Evolutionary conservation across 2,113 vertebrate genomes (phyloP).

Genomic region (Megaceryle maxima): DNA sequence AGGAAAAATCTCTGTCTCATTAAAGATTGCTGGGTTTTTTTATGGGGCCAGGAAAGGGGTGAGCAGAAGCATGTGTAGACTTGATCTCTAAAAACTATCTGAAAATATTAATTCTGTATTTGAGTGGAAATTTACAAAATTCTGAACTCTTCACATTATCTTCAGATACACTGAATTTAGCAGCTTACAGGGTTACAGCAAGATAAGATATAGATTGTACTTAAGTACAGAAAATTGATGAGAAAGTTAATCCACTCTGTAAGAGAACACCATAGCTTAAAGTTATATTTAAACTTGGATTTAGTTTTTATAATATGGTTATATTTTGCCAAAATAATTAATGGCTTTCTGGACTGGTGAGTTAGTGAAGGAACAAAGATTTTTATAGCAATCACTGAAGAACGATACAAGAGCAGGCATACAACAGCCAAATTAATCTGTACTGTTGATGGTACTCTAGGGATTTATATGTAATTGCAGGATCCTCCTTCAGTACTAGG

Average conservation of each 20-base stretch:
- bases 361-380: conserved; percentile 1
- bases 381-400: not conserved
- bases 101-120: not conserved
- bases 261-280: not conserved
- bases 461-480: conserved; percentile 7
- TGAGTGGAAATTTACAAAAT: not conserved
- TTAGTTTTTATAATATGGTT: conserved; percentile 12
- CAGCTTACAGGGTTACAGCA: not conserved
- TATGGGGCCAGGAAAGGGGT: not conserved
- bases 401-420: conserved; percentile 35
- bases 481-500: not conserved
- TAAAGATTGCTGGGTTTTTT: not conserved
- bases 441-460: not conserved
- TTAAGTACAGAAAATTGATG: not conserved
- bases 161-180: not conserved
- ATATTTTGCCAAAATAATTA: not conserved
- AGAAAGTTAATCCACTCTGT: not conserved
- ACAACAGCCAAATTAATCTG: conserved; percentile 26
- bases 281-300: not conserved
- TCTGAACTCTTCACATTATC: not conserved
- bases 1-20: not conserved
- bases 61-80: not conserved
- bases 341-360: conserved; percentile 29
- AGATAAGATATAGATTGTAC: not conserved
- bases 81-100: not conserved